Percentiles rank a stretch among this genome's conserved stretches.
phyloP scores from a whole-genome alignment of 2,113 vertebrate genomes.

The Sisor rabdophorus region DNA sequence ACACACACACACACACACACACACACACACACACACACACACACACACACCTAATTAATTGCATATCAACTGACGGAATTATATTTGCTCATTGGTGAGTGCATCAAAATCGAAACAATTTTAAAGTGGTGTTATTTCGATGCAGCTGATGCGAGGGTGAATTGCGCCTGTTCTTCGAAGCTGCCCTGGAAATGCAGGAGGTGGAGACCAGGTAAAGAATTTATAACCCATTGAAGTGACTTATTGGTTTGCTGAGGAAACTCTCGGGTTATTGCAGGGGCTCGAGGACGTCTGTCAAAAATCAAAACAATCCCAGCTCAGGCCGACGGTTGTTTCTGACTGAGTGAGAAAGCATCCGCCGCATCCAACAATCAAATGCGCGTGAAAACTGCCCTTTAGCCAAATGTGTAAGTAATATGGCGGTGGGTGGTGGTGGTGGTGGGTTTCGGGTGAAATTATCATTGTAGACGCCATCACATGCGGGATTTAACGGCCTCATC shows the following conservation, averaged over 20 bases:
- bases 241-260: constrained; percentile 46
- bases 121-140: not conserved
- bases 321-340: constrained; percentile 30
- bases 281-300: constrained; percentile 39
- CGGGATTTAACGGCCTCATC: constrained; percentile 18
- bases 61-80: no score
- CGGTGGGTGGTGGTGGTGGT: no score
- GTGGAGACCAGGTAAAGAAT: constrained; percentile 34
- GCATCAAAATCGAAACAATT: no score
- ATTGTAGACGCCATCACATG: not conserved
- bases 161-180: not conserved
- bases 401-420: constrained; percentile 2
- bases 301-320: constrained; percentile 22
- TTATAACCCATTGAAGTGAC: constrained; percentile 40
- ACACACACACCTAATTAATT: no score
- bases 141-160: not conserved
- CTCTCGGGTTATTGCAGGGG: constrained; percentile 38
- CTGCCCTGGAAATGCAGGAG: not conserved
- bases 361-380: not conserved
- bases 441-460: not conserved
- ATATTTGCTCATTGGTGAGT: no score
- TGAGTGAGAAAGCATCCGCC: constrained; percentile 26
- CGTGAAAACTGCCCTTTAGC: constrained; percentile 37
- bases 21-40: no score
- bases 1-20: no score